Base-by-base conservation (phyloP, 2,888 invertebrate species). In the Chelonus formosanus region DNA sequence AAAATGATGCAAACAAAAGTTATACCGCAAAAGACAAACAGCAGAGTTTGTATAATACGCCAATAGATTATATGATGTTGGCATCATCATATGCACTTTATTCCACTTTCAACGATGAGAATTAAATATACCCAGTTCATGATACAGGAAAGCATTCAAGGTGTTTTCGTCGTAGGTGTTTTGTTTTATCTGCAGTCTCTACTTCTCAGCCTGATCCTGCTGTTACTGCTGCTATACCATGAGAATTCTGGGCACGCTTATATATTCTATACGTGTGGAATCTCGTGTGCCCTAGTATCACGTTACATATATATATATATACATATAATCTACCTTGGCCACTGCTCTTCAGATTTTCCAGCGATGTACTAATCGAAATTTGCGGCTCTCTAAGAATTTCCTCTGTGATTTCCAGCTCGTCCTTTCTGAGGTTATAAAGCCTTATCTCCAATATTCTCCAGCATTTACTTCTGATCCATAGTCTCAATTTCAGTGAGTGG, bases 1-100 rank as follows among this genome's bases (percentile, higher is more conserved):
- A 40, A 63, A 44, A 59, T 40, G 65, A 8, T 45, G 63, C 34
- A 48, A 48, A 34, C 8, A 66, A 67, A 68, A 66, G 61, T 61
- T 61, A 44, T 66, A 70, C 68, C 66, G 72, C 69, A 70, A 66
- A 70, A 72, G 68, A 65, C 64, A 60, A 58, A 47, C 55, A 50
- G 50, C 57, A 8, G 56, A 66, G 60, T 55, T 66, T 61, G 44
- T 40, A 53, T 44, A 34, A 61, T 52, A 48, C 32, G 35, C 52
- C 34, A 53, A 43, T 53, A 43, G 40, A 20, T 43, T 44, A 52
- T 61, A 48, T 52, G 5, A 40, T 40, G 6, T 6, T 40, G 5
- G 53, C 34, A 35, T 32, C 32, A 32, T 52, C 52, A 52, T 6
- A 10, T 48, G 10, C 8, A 34, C 8, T 52, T 52, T 52, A 52